Base-by-base conservation (phyloP, 2,113 vertebrate species). In the Petaurus breviceps region DNA sequence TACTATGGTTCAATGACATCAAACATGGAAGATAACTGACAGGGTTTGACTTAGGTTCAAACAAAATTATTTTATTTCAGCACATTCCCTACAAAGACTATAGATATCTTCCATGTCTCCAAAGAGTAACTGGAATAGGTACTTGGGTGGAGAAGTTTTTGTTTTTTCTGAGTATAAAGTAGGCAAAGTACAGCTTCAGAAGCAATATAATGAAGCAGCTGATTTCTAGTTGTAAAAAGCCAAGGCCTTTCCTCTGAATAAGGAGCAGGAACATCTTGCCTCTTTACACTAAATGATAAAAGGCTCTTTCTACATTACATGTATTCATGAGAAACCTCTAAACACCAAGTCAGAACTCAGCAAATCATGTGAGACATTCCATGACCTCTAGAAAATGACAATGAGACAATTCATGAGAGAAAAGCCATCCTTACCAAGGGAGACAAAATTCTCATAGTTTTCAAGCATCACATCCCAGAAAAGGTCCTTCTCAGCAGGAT, bases 381-480 rank as follows among this genome's bases (percentile, higher is more conserved):
- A 51, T 0, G 50, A 49, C 26, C 50, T 50, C 49, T 23, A 90
- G 51, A 19, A 89, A 93, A 26, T 49, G 31, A 57, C 11, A 50
- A 26, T 49, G 22, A 54, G 61, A n/a, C 9, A n/a, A 3, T 8
- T 0, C 0, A 8, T 43, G 61, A 46, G 12, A 61, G 25, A 51
- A 77, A 31, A 91, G 8, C 25, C 46, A 43, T 94, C 31, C 92
- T 98, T 95, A 98, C 97, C 97, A 68, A 97, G 52, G 0, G 95
- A 95, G 22, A 97, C 91, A 0, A 97, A 89, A 90, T 94, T 96
- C 91, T 96, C 68, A 0, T 96, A 98, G 93, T 97, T 98, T 92
- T 98, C 97, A 92, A 97, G 49, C 97, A 98, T 98, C 91, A 98
- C 97, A 8, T 97, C 96, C 89, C 53, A 97, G 93, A 97, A 98